Evolutionary conservation across 1,140 invertebrate species (phyloP).

Genomic region (Maniola jurtina): DNA sequence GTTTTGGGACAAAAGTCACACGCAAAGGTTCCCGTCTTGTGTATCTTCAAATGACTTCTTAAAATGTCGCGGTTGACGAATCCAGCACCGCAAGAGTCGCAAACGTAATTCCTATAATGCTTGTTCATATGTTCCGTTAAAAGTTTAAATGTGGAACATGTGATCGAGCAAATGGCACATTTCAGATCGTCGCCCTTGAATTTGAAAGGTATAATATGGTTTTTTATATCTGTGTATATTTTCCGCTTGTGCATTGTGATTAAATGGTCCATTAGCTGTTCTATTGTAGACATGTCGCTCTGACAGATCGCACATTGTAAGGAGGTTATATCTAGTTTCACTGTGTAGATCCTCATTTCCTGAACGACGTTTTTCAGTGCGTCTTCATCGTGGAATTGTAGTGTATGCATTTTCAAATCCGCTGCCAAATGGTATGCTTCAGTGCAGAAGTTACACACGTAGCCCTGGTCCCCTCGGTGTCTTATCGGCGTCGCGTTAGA

Average conservation of each 20-base stretch:
- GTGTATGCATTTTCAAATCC: slow-evolving; percentile 42
- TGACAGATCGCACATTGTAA: slow-evolving; percentile 38
- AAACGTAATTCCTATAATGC: slow-evolving; percentile 34
- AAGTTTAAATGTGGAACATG: slow-evolving; percentile 17
- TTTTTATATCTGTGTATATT: slow-evolving; percentile 36
- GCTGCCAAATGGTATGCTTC: slow-evolving; percentile 32
- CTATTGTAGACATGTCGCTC: slow-evolving; percentile 16
- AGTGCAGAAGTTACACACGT: slow-evolving; percentile 45
- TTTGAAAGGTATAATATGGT: slow-evolving; percentile 45
- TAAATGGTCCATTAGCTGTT: slow-evolving; percentile 35
- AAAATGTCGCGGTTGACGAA: slow-evolving; percentile 25
- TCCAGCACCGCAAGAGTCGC: slow-evolving; percentile 24
- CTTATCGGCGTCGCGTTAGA: slow-evolving; percentile 56
- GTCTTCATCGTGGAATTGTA: slow-evolving; percentile 31
- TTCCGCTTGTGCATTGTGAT: slow-evolving; percentile 28
- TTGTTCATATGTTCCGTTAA: slow-evolving; percentile 30
- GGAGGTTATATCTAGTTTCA: slow-evolving; percentile 44
- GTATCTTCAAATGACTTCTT: slow-evolving; percentile 13
- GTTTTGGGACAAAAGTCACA: slow-evolving; percentile 40
- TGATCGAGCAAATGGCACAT: slow-evolving; percentile 18
- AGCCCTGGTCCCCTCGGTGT: slow-evolving; percentile 33
- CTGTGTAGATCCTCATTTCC: slow-evolving; percentile 24
- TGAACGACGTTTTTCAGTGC: slow-evolving; percentile 13
- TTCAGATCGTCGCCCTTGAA: slow-evolving; percentile 34
- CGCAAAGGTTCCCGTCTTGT: slow-evolving; percentile 23